Conservation (phyloP, 1,140 invertebrate species). For the Listronotus oregonensis region DNA sequence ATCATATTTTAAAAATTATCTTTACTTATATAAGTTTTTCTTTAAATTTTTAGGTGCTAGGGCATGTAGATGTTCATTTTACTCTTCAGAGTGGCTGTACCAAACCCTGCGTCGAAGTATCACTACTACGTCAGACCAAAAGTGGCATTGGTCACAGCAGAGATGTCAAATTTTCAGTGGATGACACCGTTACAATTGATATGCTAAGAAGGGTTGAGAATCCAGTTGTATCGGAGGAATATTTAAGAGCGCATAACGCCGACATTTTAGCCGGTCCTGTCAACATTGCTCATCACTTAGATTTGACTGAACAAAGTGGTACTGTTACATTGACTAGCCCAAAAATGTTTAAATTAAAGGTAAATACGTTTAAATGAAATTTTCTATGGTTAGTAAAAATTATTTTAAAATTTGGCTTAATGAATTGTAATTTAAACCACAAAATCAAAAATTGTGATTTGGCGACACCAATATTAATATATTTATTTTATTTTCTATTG, state of each 20-base stretch:
- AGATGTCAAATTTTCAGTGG: constrained; percentile 53
- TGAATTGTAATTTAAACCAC: too few relatives aligned
- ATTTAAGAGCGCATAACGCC: constrained; percentile 82
- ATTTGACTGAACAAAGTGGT: constrained; percentile 82
- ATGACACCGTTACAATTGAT: constrained; percentile 52
- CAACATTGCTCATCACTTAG: constrained; percentile 77
- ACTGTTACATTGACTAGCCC: constrained; percentile 84
- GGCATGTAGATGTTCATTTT: constrained; percentile 88
- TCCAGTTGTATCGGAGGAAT: constrained; percentile 78
- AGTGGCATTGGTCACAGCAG: constrained; percentile 62
- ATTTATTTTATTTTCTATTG: too few relatives aligned
- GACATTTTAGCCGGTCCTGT: constrained; percentile 89
- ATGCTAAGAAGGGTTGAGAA: constrained; percentile 67
- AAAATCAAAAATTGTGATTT: too few relatives aligned
- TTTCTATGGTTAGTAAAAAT: too few relatives aligned
- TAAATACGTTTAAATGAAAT: constrained; percentile 51
- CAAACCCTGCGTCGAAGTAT: constrained; percentile 75
- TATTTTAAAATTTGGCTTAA: too few relatives aligned
- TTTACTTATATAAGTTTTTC: neutral
- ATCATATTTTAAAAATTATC: constrained; percentile 51
- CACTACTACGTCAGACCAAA: constrained; percentile 79
- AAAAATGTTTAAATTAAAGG: constrained; percentile 76
- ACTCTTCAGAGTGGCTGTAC: constrained; percentile 71
- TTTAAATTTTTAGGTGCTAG: constrained; percentile 49
- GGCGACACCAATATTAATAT: too few relatives aligned